phyloP scores from a whole-genome alignment of 2,113 vertebrate species.

The Pampusana beccarii region DNA sequence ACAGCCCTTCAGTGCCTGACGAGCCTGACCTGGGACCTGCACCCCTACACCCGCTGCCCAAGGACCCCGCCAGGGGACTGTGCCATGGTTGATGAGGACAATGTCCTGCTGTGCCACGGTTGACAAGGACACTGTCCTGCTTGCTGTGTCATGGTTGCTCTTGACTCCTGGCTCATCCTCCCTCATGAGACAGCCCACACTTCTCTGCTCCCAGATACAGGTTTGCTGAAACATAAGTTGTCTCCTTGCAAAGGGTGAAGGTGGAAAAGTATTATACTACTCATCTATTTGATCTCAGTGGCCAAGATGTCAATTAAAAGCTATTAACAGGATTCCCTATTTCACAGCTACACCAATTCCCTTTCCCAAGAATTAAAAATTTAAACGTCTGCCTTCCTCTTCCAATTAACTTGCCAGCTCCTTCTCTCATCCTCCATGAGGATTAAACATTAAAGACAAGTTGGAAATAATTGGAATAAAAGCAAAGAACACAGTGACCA shows the following conservation, averaged over 20 bases:
- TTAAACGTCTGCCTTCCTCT: background rate
- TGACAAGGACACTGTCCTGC: background rate
- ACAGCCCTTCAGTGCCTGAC: background rate
- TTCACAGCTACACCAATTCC: background rate
- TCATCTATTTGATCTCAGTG: background rate
- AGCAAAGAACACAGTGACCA: background rate
- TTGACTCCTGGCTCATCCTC: background rate
- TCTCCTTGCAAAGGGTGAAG: background rate
- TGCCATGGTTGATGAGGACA: fast-evolving
- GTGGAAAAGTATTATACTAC: too few relatives aligned
- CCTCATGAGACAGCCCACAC: background rate
- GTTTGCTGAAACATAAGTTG: background rate
- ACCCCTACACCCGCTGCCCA: background rate
- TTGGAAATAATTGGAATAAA: background rate
- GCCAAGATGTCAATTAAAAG: background rate
- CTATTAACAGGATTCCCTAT: background rate
- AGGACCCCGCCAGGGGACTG: background rate
- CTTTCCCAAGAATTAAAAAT: background rate
- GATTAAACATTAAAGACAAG: background rate
- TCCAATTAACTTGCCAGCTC: background rate
- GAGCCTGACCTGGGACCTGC: background rate
- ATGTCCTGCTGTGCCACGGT: background rate
- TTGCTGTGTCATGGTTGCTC: background rate
- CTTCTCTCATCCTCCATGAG: background rate
- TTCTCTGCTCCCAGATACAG: background rate